These are phyloP conservation scores for Calameuta idolon DNA, from an alignment of 2,888 invertebrate genomes.

Conservation along the genomic window DNA sequence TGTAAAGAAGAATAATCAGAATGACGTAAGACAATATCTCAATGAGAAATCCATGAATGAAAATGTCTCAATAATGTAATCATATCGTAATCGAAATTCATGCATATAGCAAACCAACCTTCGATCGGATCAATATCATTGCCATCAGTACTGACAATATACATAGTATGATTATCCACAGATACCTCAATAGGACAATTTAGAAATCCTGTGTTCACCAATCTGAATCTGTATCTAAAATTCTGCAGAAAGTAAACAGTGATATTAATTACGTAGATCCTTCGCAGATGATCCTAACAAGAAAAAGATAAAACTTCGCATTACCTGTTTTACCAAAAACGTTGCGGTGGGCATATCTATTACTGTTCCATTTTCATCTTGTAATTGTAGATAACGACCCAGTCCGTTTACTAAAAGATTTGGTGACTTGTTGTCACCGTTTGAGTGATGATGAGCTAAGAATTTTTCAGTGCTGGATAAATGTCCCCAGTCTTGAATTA, in stretches of 20 bases:
- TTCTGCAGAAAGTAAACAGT: constrained; percentile 69
- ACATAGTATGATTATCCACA: constrained; percentile 84
- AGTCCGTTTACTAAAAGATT: constrained; percentile 86
- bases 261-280: not conserved
- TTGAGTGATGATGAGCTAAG: constrained; percentile 85
- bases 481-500: constrained; percentile 87
- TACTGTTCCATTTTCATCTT: constrained; percentile 56
- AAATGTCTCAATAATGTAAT: not conserved
- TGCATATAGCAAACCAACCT: constrained; percentile 68
- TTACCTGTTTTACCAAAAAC: constrained; percentile 77
- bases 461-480: constrained; percentile 80
- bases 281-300: not conserved
- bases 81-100: not conserved
- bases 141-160: constrained; percentile 83
- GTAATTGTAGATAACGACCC: constrained; percentile 73
- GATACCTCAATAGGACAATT: constrained; percentile 89
- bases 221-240: constrained; percentile 81
- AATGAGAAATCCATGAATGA: not conserved
- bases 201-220: constrained; percentile 87
- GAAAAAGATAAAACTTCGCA: not conserved
- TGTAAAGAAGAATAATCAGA: constrained; percentile 42
- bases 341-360: constrained; percentile 72
- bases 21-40: constrained; percentile 1
- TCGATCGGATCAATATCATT: constrained; percentile 80
- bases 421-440: constrained; percentile 85